Evolutionary conservation across 2,888 invertebrate genomes (phyloP).

Genomic region (Lysandra bellargus): DNA sequence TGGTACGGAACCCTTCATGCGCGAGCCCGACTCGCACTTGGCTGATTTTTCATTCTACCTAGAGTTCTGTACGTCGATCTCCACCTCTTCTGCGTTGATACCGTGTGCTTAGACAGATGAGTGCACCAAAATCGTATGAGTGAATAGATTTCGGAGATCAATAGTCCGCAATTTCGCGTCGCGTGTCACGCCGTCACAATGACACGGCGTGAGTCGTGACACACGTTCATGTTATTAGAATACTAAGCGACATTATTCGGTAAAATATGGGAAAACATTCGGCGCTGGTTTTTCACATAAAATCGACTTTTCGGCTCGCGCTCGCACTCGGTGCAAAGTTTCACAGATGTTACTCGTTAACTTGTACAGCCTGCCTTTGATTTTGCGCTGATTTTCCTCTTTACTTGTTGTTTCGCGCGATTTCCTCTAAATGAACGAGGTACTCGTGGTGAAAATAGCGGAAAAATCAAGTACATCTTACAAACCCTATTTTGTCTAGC

Average conservation of each 20-base stretch:
- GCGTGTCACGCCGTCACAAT: constrained; percentile 4
- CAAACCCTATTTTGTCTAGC: not conserved
- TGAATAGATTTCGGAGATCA: constrained; percentile 5
- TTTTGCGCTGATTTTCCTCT: not conserved
- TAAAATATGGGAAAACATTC: constrained; percentile 10
- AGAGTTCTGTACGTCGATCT: not conserved
- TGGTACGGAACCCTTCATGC: too few species aligned
- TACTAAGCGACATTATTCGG: constrained; percentile 8
- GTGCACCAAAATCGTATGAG: not conserved
- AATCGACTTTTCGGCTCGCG: not conserved
- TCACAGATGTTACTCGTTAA: constrained; percentile 21
- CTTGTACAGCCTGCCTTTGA: constrained; percentile 16
- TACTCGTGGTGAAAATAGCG: not conserved
- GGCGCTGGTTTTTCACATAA: constrained; percentile 1
- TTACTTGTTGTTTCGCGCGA: not conserved
- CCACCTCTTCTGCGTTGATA: not conserved
- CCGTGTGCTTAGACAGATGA: not conserved
- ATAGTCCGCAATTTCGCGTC: constrained; percentile 10
- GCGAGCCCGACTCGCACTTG: too few species aligned
- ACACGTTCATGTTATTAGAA: constrained; percentile 4
- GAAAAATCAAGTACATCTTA: not conserved
- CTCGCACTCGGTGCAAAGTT: not conserved
- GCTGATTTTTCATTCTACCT: not conserved
- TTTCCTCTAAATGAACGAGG: not conserved
- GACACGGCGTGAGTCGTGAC: not conserved